Percentiles rank a stretch among this genome's conserved stretches.
These are phyloP conservation scores for Archaeoteleia sp. DNA, from an alignment of 2,888 invertebrate species.

Conservation along the genomic window DNA sequence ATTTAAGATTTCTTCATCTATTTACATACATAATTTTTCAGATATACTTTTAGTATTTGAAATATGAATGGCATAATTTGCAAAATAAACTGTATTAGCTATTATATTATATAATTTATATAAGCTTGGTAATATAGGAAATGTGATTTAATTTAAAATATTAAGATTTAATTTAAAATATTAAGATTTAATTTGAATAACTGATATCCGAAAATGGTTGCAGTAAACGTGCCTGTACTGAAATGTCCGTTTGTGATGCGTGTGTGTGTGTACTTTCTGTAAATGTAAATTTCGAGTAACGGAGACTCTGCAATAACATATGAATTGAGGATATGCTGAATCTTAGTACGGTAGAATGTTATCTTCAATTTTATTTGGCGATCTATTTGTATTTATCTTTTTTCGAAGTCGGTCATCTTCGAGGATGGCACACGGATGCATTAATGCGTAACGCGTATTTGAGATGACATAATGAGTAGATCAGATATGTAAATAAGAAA, in stretches of 20 bases:
- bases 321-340: slow-evolving; percentile 18
- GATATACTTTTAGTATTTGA: no score
- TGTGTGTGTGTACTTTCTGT: slow-evolving; percentile 21
- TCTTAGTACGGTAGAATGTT: slow-evolving; percentile 20
- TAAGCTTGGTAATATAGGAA: no score
- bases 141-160: no score
- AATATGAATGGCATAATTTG: no score
- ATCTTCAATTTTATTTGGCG: slow-evolving; percentile 35
- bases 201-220: not conserved
- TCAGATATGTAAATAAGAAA: slow-evolving; percentile 38
- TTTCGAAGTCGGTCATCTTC: slow-evolving; percentile 8
- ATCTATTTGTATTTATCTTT: slow-evolving; percentile 40
- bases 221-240: not conserved
- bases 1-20: no score
- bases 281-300: slow-evolving; percentile 48
- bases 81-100: no score
- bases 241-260: slow-evolving; percentile 14
- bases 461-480: slow-evolving; percentile 14
- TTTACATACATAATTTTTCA: no score
- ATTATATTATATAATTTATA: no score
- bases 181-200: not conserved
- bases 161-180: no score
- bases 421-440: slow-evolving; percentile 29
- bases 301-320: slow-evolving; percentile 28
- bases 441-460: slow-evolving; percentile 43